Conservation (phyloP, 2,113 vertebrate species). For the Hydrochoerus hydrochaeris region DNA sequence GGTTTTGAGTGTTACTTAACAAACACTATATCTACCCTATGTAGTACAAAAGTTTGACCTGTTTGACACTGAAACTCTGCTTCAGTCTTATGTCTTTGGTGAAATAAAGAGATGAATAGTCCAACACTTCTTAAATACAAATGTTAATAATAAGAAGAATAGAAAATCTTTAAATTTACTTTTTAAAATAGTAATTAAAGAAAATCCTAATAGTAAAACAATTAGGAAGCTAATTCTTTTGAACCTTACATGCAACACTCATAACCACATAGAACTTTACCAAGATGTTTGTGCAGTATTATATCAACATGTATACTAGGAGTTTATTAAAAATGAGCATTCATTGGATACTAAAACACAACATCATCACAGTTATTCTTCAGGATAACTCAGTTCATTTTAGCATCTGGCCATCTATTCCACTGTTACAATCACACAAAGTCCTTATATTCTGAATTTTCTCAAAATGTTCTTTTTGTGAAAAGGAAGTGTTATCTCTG, state of each 20-base stretch:
- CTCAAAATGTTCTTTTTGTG: neutral
- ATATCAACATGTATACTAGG: neutral
- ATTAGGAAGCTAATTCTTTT: neutral
- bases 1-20: neutral
- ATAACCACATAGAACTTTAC: neutral
- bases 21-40: neutral
- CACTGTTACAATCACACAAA: neutral
- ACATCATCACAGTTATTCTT: neutral
- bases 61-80: conserved; percentile 15
- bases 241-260: neutral
- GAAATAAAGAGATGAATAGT: neutral
- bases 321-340: neutral
- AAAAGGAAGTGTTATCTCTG: conserved; percentile 12
- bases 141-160: neutral
- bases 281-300: neutral
- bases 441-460: neutral
- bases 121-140: neutral
- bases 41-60: neutral
- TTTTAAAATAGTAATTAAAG: neutral
- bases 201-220: neutral
- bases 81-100: neutral
- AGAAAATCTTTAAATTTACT: neutral
- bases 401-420: neutral
- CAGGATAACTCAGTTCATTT: neutral
- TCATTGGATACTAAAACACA: neutral